A percentile compares a stretch with the other conserved stretches of the same genome.
Conservation (phyloP, 37 sponge, comb jelly and placozoan genomes). For the Corticium candelabrum region DNA sequence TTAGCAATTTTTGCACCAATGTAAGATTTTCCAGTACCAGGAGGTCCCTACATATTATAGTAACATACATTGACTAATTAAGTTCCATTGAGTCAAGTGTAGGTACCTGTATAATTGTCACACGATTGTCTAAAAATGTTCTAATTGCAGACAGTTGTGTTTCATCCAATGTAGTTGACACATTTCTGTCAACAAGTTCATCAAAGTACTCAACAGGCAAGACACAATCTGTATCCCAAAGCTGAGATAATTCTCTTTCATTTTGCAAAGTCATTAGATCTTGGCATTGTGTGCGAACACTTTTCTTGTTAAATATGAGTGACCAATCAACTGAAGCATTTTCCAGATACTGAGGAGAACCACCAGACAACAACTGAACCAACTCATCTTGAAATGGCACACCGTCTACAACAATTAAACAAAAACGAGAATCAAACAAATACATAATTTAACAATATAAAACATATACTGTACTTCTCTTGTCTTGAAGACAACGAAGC, state of each 20-base stretch:
- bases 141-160: not conserved
- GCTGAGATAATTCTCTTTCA: too few species aligned
- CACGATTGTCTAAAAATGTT: not conserved
- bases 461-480: too few species aligned
- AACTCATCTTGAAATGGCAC: conserved; percentile 7
- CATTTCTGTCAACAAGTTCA: too few species aligned
- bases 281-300: too few species aligned
- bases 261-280: too few species aligned
- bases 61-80: not conserved
- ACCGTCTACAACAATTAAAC: not conserved
- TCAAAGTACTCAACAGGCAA: too few species aligned
- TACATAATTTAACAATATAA: too few species aligned
- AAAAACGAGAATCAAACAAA: too few species aligned
- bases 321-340: not conserved
- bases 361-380: too few species aligned
- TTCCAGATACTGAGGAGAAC: not conserved
- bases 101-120: not conserved
- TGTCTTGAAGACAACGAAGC: not conserved
- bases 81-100: not conserved
- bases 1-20: not conserved
- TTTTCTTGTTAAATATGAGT: not conserved
- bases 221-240: too few species aligned
- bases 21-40: not conserved
- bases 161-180: not conserved
- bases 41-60: not conserved